Base-by-base conservation (phyloP, 2,113 vertebrate species). In the Oncorhynchus tshawytscha region DNA sequence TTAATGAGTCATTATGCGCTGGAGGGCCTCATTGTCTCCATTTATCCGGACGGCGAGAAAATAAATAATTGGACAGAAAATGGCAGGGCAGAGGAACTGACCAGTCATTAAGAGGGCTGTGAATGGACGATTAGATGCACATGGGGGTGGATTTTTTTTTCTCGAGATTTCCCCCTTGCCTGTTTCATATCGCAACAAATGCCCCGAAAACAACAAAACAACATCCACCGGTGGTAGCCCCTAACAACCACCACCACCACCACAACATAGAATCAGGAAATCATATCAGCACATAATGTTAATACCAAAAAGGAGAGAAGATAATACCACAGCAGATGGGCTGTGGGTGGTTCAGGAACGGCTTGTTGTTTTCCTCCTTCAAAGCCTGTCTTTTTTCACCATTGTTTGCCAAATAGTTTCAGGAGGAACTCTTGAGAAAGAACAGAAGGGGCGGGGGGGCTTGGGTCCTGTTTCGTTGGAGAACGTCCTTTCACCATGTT, bases 11-110 rank as follows among this genome's bases (percentile, higher is more conserved):
- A 95, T 96, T 96, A 96, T 95, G 93, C 92, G 90, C 88, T 83
- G 92, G 90, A 93, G 91, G 90, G 91, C 91, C 91, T 85, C 70
- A 96, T 98, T 98, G 96, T 98, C 92, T 96, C 92, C 92, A 92
- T 97, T 97, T 97, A 97, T 96, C 96, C 94, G 95, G 95, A 95
- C 91, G 93, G 94, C 92, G 94, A 96, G 95, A 98, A 97, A 97
- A 96, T 95, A 98, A 97, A 98, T 97, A 98, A 98, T 98, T 97
- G 96, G 96, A 97, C 95, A 97, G 96, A 98, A 97, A 98, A 97
- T 97, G 95, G 95, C 95, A 95, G 95, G 94, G 94, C 94, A 94
- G 93, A 93, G 94, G 94, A 95, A 95, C 95, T 95, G 96, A 96
- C 95, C 94, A 95, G 94, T 96, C 96, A 96, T 97, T 96, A 96